Evolutionary conservation across 2,797 vertebrate genomes (phyloP), one percentile per base, ranked within the genome.

Genomic region (Pelodytes ibericus): DNA sequence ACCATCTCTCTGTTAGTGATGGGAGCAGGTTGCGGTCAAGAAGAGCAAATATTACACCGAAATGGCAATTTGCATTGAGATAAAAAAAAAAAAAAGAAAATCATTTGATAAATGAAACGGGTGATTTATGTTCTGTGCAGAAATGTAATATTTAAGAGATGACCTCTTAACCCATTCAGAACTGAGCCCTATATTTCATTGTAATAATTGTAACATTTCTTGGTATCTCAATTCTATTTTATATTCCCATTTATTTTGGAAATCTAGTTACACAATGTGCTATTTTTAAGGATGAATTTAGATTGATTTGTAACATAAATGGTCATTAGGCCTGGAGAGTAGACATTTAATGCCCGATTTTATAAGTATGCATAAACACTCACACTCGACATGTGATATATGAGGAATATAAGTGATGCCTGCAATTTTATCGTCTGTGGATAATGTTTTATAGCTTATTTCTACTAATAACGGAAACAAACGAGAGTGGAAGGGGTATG

Each of bases 31-130:
- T 53, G n/a, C 20, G 16, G 49, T 24, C 20, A 53, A 53, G 6
- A 53, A 53, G 49, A 53, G 49, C n/a, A 53, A 22, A 18, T 47
- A 22, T 53, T 53, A 24, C 49, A 53, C n/a, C 8, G 49, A 53
- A 53, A 8, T 24, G 6, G 16, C 6, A 24, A 53, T 53, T 53
- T 53, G 49, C 49, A 53, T 24, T 13, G 11, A 53, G 6, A 53
- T 16, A 22, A 53, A 49, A 16, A 39, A 13, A 39, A 2, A n/a
- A 1, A 4, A 4, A n/a, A n/a, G 18, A 6, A 49, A 1, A 18
- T 49, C 4, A 53, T 20, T 47, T 47, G 44, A 18, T 47, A 15
- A 15, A 53, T 24, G n/a, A 22, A 53, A 24, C 5, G 13, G n/a
- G 22, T 53, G 49, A 53, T 53, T 24, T 53, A 22, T 53, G 18